phyloP scores from a whole-genome alignment of 2,888 invertebrate species.

The Leptinotarsa rubiginosa region DNA sequence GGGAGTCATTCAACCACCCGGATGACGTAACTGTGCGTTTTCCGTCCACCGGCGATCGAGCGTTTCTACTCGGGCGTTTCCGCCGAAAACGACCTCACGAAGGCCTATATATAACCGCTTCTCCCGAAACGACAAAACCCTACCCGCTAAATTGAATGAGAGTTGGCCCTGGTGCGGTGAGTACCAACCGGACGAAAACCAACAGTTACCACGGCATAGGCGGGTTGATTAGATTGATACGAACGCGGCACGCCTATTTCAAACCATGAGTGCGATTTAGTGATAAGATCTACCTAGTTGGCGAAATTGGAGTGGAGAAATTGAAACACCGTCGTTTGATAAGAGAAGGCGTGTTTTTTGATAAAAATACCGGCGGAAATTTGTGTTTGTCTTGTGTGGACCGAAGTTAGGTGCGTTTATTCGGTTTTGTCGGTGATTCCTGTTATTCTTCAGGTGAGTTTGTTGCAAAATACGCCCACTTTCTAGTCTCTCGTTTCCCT shows the following conservation, averaged over 20 bases:
- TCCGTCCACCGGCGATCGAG: conserved; percentile 6
- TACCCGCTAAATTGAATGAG: not conserved
- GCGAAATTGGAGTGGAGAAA: not conserved
- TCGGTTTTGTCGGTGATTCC: not conserved
- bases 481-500: not conserved
- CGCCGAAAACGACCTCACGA: conserved; percentile 6
- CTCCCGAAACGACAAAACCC: conserved; percentile 1
- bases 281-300: conserved; percentile 1
- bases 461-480: not conserved
- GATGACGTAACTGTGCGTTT: conserved; percentile 6
- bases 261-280: conserved; percentile 7
- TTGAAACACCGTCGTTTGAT: too few relatives aligned
- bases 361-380: not conserved
- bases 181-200: conserved; percentile 3
- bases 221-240: not conserved
- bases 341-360: not conserved
- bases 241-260: conserved; percentile 14
- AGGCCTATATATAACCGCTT: conserved; percentile 10
- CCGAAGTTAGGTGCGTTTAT: not conserved
- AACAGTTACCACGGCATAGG: not conserved
- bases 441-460: not conserved
- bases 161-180: not conserved
- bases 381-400: conserved; percentile 1
- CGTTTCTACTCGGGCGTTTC: not conserved
- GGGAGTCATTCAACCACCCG: conserved; percentile 12